These are phyloP conservation scores for Eudemis profundana DNA, from an alignment of 2,888 invertebrate species.

Conservation along the genomic window DNA sequence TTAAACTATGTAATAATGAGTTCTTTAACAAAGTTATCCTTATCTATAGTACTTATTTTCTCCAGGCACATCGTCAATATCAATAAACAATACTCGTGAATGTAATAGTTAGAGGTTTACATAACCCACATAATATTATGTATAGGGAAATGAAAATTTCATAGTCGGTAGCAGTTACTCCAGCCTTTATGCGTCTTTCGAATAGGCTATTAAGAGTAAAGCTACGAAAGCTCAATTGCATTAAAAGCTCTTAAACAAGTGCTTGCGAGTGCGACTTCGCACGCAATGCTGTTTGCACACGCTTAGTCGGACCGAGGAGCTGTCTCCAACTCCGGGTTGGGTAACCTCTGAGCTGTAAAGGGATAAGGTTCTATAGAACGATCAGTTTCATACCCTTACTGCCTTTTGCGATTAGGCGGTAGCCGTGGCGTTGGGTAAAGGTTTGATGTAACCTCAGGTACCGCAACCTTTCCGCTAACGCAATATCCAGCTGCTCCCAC, in stretches of 20 bases:
- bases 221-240: slow-evolving; percentile 3
- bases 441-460: slow-evolving; percentile 76
- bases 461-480: slow-evolving; percentile 81
- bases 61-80: too few species aligned
- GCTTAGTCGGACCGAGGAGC: slow-evolving; percentile 53
- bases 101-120: too few species aligned
- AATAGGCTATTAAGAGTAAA: slow-evolving; percentile 6
- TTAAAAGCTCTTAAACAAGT: slow-evolving; percentile 16
- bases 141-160: too few species aligned
- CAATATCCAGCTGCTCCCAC: slow-evolving; percentile 69
- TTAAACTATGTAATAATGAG: too few species aligned
- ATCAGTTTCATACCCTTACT: too few species aligned
- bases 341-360: slow-evolving; percentile 43
- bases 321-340: slow-evolving; percentile 59
- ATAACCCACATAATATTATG: too few species aligned
- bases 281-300: slow-evolving; percentile 29
- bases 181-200: background rate
- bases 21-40: too few species aligned
- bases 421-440: slow-evolving; percentile 65
- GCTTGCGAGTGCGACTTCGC: slow-evolving; percentile 24
- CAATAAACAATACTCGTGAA: too few species aligned
- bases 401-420: too few species aligned
- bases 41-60: too few species aligned
- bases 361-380: background rate
- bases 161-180: too few species aligned